Conservation (phyloP, 2,797 vertebrate genomes). For the Sphenopsis melanotis region DNA sequence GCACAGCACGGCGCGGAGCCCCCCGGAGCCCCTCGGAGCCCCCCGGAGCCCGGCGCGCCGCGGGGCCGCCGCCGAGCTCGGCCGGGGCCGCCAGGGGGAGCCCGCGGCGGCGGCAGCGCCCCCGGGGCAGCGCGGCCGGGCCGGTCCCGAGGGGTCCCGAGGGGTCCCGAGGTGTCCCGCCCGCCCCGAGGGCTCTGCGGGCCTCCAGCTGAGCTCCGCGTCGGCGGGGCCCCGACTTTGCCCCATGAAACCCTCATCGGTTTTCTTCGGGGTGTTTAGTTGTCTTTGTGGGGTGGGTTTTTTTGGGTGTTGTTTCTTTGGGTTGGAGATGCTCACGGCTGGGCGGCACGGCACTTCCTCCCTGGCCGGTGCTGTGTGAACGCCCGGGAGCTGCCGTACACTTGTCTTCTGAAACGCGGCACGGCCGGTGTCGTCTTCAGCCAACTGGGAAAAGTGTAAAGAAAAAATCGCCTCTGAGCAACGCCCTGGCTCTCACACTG, state of each 20-base stretch:
- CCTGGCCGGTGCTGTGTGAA: not conserved
- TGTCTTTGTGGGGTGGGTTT: not conserved
- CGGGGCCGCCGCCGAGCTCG: not conserved
- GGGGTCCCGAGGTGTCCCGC: not conserved
- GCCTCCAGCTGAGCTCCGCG: not conserved
- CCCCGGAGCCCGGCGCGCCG: not conserved
- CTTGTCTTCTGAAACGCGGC: not conserved
- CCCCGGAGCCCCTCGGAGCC: not conserved
- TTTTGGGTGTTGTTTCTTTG: not conserved
- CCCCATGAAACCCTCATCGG: accelerated
- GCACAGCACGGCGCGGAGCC: not conserved
- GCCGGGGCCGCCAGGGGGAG: not conserved
- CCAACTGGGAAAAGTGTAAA: not conserved
- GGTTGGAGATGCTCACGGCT: not conserved
- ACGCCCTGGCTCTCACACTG: not conserved
- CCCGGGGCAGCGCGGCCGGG: not conserved
- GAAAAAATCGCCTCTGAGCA: not conserved
- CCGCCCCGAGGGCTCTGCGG: not conserved
- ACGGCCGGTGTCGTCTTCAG: not conserved
- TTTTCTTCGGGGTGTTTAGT: not conserved
- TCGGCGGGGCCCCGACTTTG: not conserved
- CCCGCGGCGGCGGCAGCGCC: not conserved
- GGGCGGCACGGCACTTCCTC: not conserved
- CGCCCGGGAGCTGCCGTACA: accelerated
- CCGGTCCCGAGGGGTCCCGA: no score